Percentiles rank a stretch among this genome's conserved stretches.
Evolutionary conservation across 2,113 vertebrate species (phyloP).

Genomic region (Ctenodactylus gundi): DNA sequence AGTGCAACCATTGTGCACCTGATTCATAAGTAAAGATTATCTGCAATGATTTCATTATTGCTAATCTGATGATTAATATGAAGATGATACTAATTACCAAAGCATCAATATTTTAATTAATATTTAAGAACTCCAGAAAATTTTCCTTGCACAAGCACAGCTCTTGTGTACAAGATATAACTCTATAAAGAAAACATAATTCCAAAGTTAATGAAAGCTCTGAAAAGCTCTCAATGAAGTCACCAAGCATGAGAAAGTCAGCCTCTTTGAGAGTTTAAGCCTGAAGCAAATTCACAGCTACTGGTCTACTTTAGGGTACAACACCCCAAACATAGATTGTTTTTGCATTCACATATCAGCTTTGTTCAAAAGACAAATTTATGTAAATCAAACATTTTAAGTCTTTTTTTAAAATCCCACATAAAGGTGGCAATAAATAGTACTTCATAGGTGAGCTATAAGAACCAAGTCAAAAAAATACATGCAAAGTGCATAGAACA

Average conservation of each 20-base stretch:
- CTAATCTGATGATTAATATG: background rate
- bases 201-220: background rate
- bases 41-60: background rate
- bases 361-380: background rate
- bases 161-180: background rate
- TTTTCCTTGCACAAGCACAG: background rate
- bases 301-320: background rate
- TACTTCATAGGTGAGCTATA: background rate
- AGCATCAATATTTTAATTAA: background rate
- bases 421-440: background rate
- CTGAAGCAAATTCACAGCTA: background rate
- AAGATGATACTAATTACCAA: background rate
- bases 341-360: background rate
- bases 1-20: too few species aligned
- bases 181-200: background rate
- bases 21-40: background rate
- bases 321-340: background rate
- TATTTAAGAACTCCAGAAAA: background rate
- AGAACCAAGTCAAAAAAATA: background rate
- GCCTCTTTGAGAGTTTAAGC: background rate
- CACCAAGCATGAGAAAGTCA: background rate
- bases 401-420: background rate
- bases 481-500: background rate
- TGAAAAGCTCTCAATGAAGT: background rate
- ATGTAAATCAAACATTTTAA: background rate